Base-by-base conservation (phyloP, 2,888 invertebrate genomes). In the Cantharis nigra region DNA sequence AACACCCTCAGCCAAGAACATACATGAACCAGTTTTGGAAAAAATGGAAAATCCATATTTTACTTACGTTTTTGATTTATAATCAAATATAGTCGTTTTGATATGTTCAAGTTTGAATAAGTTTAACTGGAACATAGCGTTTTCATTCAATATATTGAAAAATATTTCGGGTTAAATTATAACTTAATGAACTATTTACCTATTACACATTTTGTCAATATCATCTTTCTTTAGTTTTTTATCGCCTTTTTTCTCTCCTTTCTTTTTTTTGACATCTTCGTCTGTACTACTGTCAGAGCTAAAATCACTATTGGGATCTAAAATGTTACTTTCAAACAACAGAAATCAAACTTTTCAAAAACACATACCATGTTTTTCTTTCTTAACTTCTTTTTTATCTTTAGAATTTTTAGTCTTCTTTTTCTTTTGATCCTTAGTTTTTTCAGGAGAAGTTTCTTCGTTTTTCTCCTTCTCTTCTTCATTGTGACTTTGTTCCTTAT, bases 391-490 rank as follows among this genome's bases (percentile, higher is more conserved):
- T 75, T 83, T 88, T 71, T 85, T 94, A 85, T 92, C 93, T 1
- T 84, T 83, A 63, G 91, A 91, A 33, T 92, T 90, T 71, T 89
- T 92, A 78, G 87, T 89, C 80, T 88, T 94, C 86, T 93, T 94
- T 4, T 90, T 91, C 63, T 93, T 91, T 75, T 91, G 92, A 11
- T 67, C 65, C 83, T 91, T 91, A 23, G 93, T 93, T 86, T 93
- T 93, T 82, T 91, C 92, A 84, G 90, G 84, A 20, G 86, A 85
- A 72, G 93, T 91, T 83, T 93, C 92, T 81, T 93, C 93, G 30
- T 94, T 94, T 83, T 95, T 93, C 79, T 94, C 93, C 33, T 93
- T 90, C 20, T 90, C 90, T 77, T 93, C 94, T 26, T 96, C 93
- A 69, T 94, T 93, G 74, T 90, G 88, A 63, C 89, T 89, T 20